A percentile compares a stretch with the other conserved stretches of the same genome.
These are phyloP conservation scores for Anorthoa munda DNA, from an alignment of 2,888 invertebrate genomes.

Conservation along the genomic window DNA sequence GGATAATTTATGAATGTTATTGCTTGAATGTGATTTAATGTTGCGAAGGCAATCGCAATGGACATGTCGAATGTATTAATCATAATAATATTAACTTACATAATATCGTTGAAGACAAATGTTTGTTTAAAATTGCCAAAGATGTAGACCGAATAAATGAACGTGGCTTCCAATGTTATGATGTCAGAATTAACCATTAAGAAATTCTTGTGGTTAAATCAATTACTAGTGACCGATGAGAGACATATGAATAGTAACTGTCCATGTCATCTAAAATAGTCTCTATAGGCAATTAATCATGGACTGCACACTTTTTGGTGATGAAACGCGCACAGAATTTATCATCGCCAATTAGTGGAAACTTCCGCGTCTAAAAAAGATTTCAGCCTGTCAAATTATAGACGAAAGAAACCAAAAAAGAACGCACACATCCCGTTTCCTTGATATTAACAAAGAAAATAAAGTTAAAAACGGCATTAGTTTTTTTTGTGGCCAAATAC, in stretches of 20 bases:
- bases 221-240: slow-evolving; percentile 47
- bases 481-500: slow-evolving; percentile 55
- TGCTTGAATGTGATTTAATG: slow-evolving; percentile 61
- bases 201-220: slow-evolving; percentile 53
- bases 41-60: slow-evolving; percentile 51
- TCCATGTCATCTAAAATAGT: slow-evolving; percentile 51
- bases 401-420: slow-evolving; percentile 72
- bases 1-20: slow-evolving; percentile 70
- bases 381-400: slow-evolving; percentile 74
- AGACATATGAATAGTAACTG: slow-evolving; percentile 54
- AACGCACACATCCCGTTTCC: slow-evolving; percentile 70
- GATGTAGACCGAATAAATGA: slow-evolving; percentile 37
- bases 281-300: slow-evolving; percentile 58
- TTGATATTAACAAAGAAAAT: slow-evolving; percentile 68
- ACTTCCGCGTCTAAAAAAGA: slow-evolving; percentile 82
- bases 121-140: slow-evolving; percentile 55
- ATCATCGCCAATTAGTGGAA: slow-evolving; percentile 82
- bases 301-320: slow-evolving; percentile 64
- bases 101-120: slow-evolving; percentile 57
- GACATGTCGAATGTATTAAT: slow-evolving; percentile 63
- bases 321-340: slow-evolving; percentile 77
- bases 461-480: slow-evolving; percentile 40
- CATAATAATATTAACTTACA: slow-evolving; percentile 57
- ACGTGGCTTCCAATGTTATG: slow-evolving; percentile 20
- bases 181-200: slow-evolving; percentile 43